These are phyloP conservation scores for Calypte anna DNA, from an alignment of 2,113 vertebrate species.

Conservation along the genomic window DNA sequence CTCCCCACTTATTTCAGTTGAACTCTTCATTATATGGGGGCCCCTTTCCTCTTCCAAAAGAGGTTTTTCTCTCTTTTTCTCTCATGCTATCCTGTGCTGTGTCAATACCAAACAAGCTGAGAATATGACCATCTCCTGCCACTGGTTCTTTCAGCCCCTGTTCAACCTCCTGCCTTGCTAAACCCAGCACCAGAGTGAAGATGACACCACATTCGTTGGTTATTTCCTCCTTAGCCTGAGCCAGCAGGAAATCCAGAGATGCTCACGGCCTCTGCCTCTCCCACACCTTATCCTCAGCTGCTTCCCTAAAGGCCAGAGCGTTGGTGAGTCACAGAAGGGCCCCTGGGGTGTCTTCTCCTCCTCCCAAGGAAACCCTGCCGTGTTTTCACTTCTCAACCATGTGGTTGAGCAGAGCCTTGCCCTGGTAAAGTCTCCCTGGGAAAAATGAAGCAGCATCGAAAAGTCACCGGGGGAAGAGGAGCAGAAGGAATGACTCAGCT, in stretches of 20 bases:
- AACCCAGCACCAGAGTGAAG: background rate
- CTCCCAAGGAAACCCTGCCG: background rate
- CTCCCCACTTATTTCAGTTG: slow-evolving; percentile 59
- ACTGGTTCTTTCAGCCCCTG: background rate
- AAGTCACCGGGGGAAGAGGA: slow-evolving; percentile 40
- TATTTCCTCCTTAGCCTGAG: background rate
- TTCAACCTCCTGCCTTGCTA: background rate
- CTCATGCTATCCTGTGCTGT: slow-evolving; percentile 39
- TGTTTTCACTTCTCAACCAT: slow-evolving; percentile 8
- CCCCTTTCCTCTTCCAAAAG: slow-evolving; percentile 35
- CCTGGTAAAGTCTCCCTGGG: slow-evolving; percentile 16
- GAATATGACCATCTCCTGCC: slow-evolving; percentile 17
- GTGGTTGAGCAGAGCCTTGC: background rate
- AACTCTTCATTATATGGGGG: slow-evolving; percentile 63
- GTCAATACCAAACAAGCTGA: slow-evolving; percentile 53
- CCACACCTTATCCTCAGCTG: background rate
- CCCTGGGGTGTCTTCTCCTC: rapidly evolving
- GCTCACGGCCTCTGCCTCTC: background rate
- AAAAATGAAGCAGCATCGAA: slow-evolving; percentile 58
- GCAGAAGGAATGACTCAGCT: slow-evolving; percentile 66
- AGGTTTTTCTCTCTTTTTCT: slow-evolving; percentile 4
- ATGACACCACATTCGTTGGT: background rate
- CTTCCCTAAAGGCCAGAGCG: background rate
- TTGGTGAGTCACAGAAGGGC: rapidly evolving
- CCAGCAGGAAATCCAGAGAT: background rate